Percentiles rank a stretch among this genome's conserved stretches.
phyloP scores from a whole-genome alignment of 2,888 invertebrate genomes.

The Mimachlamys varia region DNA sequence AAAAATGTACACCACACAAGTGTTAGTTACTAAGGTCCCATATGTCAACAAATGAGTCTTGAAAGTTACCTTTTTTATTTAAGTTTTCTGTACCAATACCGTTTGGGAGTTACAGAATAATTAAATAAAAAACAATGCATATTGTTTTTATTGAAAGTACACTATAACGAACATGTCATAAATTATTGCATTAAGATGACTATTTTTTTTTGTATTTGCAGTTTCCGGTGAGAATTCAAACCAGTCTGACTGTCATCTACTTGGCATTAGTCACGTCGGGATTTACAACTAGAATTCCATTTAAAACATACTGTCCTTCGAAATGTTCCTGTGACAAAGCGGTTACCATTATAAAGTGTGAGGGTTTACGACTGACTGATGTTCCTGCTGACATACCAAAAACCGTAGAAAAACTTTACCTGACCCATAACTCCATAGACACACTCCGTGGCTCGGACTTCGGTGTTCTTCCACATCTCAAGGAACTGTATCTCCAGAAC shows the following conservation, averaged over 20 bases:
- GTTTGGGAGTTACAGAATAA: too few species aligned
- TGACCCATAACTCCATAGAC: constrained; percentile 60
- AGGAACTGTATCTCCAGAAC: constrained; percentile 52
- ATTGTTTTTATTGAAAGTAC: too few species aligned
- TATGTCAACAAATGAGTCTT: too few species aligned
- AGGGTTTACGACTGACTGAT: constrained; percentile 58
- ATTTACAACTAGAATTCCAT: not conserved
- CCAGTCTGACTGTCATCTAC: not conserved
- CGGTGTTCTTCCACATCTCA: constrained; percentile 51
- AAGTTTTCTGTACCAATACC: too few species aligned
- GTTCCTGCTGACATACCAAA: constrained; percentile 61
- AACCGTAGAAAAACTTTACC: constrained; percentile 60
- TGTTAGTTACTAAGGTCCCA: too few species aligned
- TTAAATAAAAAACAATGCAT: too few species aligned
- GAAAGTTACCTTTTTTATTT: too few species aligned
- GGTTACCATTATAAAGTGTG: constrained; percentile 65
- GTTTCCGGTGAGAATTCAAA: not conserved
- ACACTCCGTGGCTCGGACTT: constrained; percentile 49
- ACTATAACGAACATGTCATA: too few species aligned
- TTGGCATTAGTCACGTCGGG: not conserved
- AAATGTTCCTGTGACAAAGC: constrained; percentile 66
- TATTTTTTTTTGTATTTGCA: not conserved
- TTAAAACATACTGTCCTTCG: constrained; percentile 21
- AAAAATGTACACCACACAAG: too few species aligned
- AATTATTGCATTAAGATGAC: too few species aligned